Evolutionary conservation across 1,140 invertebrate species (phyloP), one percentile per base, ranked within the genome.

Genomic region (Lepidotrigona ventralis): DNA sequence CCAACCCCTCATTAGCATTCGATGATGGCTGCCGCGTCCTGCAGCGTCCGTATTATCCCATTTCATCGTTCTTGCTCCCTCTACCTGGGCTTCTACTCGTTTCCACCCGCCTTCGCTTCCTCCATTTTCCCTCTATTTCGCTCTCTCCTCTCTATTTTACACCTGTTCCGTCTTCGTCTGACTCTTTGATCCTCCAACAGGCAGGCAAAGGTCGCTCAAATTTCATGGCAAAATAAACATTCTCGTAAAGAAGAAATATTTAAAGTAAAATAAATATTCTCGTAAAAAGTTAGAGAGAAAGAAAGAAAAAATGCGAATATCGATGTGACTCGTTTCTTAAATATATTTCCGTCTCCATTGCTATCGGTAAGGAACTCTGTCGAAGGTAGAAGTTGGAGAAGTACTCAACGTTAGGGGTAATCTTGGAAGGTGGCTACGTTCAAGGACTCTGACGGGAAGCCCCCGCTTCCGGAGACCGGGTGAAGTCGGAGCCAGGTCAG

Each of bases 1-100:
- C 91, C 92, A 92, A 93, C 92, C 93, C 92, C 93, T 94, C 93
- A 94, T 94, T 94, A 94, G 93, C 93, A 94, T 94, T 94, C 93
- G 93, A 94, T 94, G 93, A 94, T 94, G 93, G 93, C 92, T 93
- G 93, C 93, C 92, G 91, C 91, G 92, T 94, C 91, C 92, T 94
- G 93, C 92, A 93, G 92, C 90, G 91, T 89, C 88, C 88, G 89
- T 92, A 92, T 93, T 93, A 93, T 93, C 91, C 93, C 91, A 90
- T 89, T 90, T 88, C 91, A 86, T 81, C 81, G 76, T 83, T 77
- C 79, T 80, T 81, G 74, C 88, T 85, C 86, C 85, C 84, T 82
- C 89, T 89, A 88, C 88, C 86, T 85, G 85, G 72, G 83, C 82
- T 81, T 73, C 69, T 66, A 68, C 75, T 68, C 81, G 73, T 77